Evolutionary conservation across 1,140 invertebrate genomes (phyloP).

Genomic region (Pectinophora gossypiella): DNA sequence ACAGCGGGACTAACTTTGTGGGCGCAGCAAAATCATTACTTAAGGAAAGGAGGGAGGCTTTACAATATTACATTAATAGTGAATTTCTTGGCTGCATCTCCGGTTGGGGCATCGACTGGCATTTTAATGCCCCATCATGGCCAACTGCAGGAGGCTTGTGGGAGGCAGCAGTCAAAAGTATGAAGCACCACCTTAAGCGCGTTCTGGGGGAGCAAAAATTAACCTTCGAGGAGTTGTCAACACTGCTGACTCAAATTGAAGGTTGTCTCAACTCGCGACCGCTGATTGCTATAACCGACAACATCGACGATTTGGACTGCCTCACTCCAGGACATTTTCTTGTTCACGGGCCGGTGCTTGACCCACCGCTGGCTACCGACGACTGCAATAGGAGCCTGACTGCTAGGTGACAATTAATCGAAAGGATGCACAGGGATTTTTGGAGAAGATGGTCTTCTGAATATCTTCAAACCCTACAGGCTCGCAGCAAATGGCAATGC

Average conservation of each 20-base stretch:
- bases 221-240: slow-evolving; percentile 23
- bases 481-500: slow-evolving; percentile 20
- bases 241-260: slow-evolving; percentile 25
- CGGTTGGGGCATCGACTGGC: not conserved
- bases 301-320: slow-evolving; percentile 22
- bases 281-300: slow-evolving; percentile 7
- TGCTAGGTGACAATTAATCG: slow-evolving; percentile 7
- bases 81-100: not conserved
- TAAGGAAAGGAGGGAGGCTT: not conserved
- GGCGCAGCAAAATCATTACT: slow-evolving; percentile 12
- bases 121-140: too few relatives aligned
- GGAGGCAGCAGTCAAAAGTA: not conserved
- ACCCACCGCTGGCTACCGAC: slow-evolving; percentile 11
- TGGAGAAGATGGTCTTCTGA: slow-evolving; percentile 32
- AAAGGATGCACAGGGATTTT: slow-evolving; percentile 15
- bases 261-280: slow-evolving; percentile 15
- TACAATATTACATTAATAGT: not conserved
- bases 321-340: slow-evolving; percentile 15
- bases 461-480: slow-evolving; percentile 26
- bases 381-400: slow-evolving; percentile 18
- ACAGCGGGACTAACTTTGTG: slow-evolving; percentile 48
- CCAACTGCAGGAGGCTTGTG: too few relatives aligned
- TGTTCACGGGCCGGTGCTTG: slow-evolving; percentile 9
- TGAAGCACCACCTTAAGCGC: slow-evolving; percentile 7
- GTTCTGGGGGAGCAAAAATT: slow-evolving; percentile 17